Percentiles rank a stretch among this genome's conserved stretches.
Evolutionary conservation across 2,113 vertebrate genomes (phyloP).

Genomic region (Caretta caretta): DNA sequence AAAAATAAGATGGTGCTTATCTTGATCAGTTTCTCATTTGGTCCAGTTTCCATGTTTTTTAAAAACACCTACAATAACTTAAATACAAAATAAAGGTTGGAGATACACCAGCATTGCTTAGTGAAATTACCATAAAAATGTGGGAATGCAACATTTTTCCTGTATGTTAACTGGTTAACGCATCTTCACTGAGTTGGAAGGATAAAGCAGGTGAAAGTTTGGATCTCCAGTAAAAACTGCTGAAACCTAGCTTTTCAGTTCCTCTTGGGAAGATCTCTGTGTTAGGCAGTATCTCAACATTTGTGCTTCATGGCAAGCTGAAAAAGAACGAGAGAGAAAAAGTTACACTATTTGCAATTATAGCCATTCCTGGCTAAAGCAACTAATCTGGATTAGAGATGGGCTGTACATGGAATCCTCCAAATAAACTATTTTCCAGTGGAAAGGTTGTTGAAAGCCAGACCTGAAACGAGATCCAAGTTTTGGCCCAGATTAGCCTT

Average conservation of each 20-base stretch:
- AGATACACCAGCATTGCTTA: conserved; percentile 64
- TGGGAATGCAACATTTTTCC: conserved; percentile 68
- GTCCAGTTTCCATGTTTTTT: conserved; percentile 61
- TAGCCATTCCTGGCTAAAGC: not conserved
- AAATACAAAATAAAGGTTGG: conserved; percentile 56
- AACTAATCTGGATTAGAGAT: not conserved
- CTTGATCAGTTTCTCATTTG: conserved; percentile 64
- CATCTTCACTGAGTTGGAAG: conserved; percentile 65
- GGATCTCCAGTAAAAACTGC: conserved; percentile 71
- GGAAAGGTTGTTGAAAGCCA: not conserved
- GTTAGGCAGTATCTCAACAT: conserved; percentile 86
- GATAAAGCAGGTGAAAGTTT: conserved; percentile 67
- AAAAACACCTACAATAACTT: conserved; percentile 20
- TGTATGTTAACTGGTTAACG: conserved; percentile 63
- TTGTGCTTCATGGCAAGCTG: conserved; percentile 99
- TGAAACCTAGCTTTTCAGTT: conserved; percentile 67
- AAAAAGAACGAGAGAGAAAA: conserved; percentile 40
- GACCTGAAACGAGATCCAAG: not conserved
- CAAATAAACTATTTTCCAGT: not conserved
- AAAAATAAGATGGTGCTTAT: conserved; percentile 41
- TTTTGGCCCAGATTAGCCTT: accelerated
- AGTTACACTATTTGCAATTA: accelerated
- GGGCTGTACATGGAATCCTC: not conserved
- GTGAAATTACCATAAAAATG: conserved; percentile 68
- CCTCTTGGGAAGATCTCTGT: conserved; percentile 66